phyloP scores from a whole-genome alignment of 2,797 vertebrate genomes.

The Peromyscus attwateri region DNA sequence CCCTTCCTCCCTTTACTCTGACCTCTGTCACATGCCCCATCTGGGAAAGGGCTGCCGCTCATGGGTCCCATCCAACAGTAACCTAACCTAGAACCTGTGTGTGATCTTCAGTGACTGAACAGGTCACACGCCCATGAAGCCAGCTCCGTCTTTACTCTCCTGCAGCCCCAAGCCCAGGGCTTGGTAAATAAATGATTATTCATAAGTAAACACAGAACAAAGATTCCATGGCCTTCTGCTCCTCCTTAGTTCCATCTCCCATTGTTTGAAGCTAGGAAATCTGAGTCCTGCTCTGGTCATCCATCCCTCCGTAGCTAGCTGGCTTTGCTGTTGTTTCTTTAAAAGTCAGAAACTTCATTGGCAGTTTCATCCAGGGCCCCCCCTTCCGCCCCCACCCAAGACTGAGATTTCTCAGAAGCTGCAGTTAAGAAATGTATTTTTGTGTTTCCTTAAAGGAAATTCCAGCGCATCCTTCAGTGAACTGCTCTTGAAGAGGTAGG shows the following conservation, averaged over 20 bases:
- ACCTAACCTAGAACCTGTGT: background rate
- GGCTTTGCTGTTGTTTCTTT: constrained; percentile 24
- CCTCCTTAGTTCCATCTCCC: background rate
- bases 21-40: background rate
- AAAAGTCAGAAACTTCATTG: constrained; percentile 45
- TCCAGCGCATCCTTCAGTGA: constrained; percentile 76
- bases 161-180: background rate
- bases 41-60: background rate
- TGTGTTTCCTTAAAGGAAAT: constrained; percentile 76
- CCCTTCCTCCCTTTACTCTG: background rate
- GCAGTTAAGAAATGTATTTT: constrained; percentile 75
- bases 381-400: background rate
- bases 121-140: background rate
- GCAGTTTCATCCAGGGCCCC: background rate
- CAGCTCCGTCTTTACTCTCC: background rate
- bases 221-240: background rate
- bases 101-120: background rate
- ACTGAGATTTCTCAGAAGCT: constrained; percentile 69
- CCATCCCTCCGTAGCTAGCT: background rate
- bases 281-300: background rate
- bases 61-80: background rate
- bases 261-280: background rate
- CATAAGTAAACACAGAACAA: background rate
- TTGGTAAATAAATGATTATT: background rate
- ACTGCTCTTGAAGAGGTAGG: constrained; percentile 70